Percentiles rank a stretch among this genome's conserved stretches.
Evolutionary conservation across 2,797 vertebrate species (phyloP).

Genomic region (Protosalanx chinensis): DNA sequence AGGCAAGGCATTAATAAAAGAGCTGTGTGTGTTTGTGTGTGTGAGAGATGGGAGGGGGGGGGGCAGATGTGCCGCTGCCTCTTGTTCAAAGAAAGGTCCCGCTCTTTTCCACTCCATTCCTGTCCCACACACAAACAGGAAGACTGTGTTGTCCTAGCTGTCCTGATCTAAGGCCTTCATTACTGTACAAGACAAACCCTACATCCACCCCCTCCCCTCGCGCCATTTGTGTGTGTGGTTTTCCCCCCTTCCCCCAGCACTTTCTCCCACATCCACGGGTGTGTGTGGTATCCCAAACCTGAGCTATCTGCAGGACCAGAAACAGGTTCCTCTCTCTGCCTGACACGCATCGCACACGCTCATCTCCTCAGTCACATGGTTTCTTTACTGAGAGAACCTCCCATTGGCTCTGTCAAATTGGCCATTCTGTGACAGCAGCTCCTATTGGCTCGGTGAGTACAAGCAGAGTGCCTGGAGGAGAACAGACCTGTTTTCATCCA

Average conservation of each 20-base stretch:
- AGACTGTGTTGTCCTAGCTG: too few relatives aligned
- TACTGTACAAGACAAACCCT: too few relatives aligned
- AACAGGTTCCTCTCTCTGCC: too few relatives aligned
- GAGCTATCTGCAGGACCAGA: background rate
- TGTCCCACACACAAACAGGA: background rate
- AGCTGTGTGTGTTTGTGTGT: slow-evolving; percentile 18
- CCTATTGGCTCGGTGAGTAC: background rate
- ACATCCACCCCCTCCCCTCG: too few relatives aligned
- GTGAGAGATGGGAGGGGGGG: slow-evolving; percentile 36
- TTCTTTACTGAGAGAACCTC: background rate
- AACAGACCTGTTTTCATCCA: background rate
- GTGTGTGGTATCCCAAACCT: too few relatives aligned
- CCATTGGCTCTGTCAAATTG: background rate
- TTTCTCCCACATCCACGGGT: too few relatives aligned
- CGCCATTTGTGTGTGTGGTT: too few relatives aligned
- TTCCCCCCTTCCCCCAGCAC: too few relatives aligned
- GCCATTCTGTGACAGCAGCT: background rate
- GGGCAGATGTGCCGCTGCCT: slow-evolving; percentile 47
- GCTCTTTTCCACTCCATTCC: background rate
- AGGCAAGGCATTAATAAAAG: slow-evolving; percentile 56
- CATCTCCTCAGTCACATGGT: background rate
- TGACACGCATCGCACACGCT: background rate
- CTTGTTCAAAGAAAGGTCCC: slow-evolving; percentile 17
- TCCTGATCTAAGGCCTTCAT: too few relatives aligned
- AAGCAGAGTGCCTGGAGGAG: background rate